Percentiles rank a stretch among this genome's conserved stretches.
phyloP scores from a whole-genome alignment of 1,140 invertebrate species.

The Diachasmimorpha longicaudata region DNA sequence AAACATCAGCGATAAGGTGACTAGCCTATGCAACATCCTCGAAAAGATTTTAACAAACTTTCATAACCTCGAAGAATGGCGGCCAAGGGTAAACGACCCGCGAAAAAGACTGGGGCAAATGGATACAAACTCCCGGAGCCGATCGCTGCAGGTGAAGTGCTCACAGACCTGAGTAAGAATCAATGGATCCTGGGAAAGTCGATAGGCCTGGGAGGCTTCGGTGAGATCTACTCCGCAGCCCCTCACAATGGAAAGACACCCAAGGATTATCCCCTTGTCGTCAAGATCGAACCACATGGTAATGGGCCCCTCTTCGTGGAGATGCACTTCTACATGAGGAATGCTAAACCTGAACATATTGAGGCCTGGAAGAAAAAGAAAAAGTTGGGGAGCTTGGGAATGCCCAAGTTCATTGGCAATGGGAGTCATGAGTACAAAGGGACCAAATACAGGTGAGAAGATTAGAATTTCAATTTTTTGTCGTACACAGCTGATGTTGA shows the following conservation, averaged over 20 bases:
- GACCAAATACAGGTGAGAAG: constrained; percentile 72
- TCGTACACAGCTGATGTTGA: too few species aligned
- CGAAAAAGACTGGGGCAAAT: constrained; percentile 68
- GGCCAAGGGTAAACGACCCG: constrained; percentile 49
- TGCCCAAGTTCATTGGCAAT: constrained; percentile 84
- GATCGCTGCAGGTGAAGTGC: constrained; percentile 76
- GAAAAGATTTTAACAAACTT: too few species aligned
- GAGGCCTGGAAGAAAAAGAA: constrained; percentile 75
- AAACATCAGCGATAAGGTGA: too few species aligned
- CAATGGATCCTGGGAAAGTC: constrained; percentile 86
- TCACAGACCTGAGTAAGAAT: constrained; percentile 76
- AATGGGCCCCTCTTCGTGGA: constrained; percentile 96
- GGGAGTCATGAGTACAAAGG: constrained; percentile 80
- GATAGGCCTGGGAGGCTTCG: constrained; percentile 92
- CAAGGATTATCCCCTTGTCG: constrained; percentile 70
- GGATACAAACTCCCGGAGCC: constrained; percentile 78
- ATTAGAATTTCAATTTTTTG: too few species aligned
- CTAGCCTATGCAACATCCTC: too few species aligned
- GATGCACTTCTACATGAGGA: constrained; percentile 92
- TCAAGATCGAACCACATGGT: constrained; percentile 87
- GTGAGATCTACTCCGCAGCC: constrained; percentile 83
- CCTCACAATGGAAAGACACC: constrained; percentile 60
- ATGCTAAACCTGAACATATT: constrained; percentile 82
- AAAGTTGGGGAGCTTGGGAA: constrained; percentile 79
- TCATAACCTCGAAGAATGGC: constrained; percentile 39